Evolutionary conservation across 2,888 invertebrate species (phyloP), one percentile per base, ranked within the genome.

Genomic region (Hipparchia sbordonii): DNA sequence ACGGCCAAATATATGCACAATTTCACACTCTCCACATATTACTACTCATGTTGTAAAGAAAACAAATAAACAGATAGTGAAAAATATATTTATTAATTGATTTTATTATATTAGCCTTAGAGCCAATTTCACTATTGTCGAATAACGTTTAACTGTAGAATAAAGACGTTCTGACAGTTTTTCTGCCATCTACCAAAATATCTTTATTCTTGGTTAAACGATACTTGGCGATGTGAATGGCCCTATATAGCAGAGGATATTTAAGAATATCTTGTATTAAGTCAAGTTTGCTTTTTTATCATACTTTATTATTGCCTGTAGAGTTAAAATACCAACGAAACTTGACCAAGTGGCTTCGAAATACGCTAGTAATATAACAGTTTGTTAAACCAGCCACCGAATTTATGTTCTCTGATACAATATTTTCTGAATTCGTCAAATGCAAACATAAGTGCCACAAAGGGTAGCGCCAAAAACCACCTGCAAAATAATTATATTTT

Each of bases 381-480:
- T 59, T 72, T 77, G 77, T 91, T 92, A 77, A 84, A 93, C 89
- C 89, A 93, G 48, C 94, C 94, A 71, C 82, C 75, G 74, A 90
- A 89, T 46, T 82, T 79, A 45, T 82, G 73, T 75, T 79, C 83
- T 78, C 97, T 94, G 71, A 97, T 94, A 76, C 96, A 95, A 80
- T 94, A 95, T 83, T 96, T 96, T 80, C 97, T 94, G 60, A 94
- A 88, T 89, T 97, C 97, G 79, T 97, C 97, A 82, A 97, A 97
- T 48, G 93, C 83, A 87, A 97, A 95, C 87, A 97, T 95, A 61
- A 95, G 85, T n/a, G 94, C 76, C 67, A 95, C 95, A 87, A 97
- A 96, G 12, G 97, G 97, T 74, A 97, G 78, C 51, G 95, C 95
- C 65, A 96, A 95, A 84, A 96, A 95, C 96, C 96, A 97, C 97